Conservation (phyloP, 37 sponge, comb jelly and placozoan genomes). For the Mnemiopsis leidyi region DNA sequence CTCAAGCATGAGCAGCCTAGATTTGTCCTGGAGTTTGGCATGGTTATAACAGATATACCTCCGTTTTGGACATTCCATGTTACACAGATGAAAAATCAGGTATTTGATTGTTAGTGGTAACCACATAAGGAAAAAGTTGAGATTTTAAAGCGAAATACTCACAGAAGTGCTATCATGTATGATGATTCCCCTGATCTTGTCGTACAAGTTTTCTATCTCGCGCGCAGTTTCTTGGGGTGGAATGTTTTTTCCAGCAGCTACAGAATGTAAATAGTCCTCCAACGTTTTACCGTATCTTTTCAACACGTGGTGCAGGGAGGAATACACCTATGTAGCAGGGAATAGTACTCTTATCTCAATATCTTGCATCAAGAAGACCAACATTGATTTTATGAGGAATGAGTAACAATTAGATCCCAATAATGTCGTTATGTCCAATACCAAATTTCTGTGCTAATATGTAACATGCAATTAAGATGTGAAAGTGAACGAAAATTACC, state of each 20-base stretch:
- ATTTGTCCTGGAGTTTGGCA: neutral
- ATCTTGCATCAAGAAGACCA: too few species aligned
- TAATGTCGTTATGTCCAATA: too few species aligned
- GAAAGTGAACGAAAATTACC: neutral
- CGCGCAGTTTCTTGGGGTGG: neutral
- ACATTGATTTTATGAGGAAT: too few species aligned
- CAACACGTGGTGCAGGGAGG: neutral
- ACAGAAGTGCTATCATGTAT: conserved; percentile 31
- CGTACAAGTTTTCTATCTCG: conserved; percentile 9
- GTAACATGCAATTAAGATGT: too few species aligned
- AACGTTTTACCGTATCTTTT: conserved; percentile 9
- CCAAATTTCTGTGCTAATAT: too few species aligned
- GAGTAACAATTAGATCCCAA: too few species aligned
- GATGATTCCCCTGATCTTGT: conserved; percentile 6
- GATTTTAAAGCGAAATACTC: too few species aligned
- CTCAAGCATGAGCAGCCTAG: conserved; percentile 12
- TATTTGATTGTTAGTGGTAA: too few species aligned
- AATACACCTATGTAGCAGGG: neutral
- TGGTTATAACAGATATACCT: neutral
- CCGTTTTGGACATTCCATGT: too few species aligned
- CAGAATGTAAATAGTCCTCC: neutral
- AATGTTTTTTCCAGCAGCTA: neutral
- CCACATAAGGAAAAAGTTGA: too few species aligned
- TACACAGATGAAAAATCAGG: too few species aligned
- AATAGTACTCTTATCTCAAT: too few species aligned